These are phyloP conservation scores for Agrenia bidenticulata DNA, from an alignment of 2,888 invertebrate species.

Conservation along the genomic window DNA sequence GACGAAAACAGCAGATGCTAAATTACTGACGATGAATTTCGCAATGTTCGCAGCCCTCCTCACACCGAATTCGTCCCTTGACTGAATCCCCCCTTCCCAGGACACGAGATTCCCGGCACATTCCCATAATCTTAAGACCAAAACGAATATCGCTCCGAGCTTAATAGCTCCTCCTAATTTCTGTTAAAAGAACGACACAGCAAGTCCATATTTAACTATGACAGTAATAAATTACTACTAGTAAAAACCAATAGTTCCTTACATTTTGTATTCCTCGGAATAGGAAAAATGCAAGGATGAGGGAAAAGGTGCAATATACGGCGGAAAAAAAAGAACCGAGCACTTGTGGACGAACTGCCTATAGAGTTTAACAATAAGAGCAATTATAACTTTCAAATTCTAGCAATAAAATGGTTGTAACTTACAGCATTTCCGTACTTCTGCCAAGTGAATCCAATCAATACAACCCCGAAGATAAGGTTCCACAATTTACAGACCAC, in stretches of 20 bases:
- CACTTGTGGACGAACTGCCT: conserved; percentile 28
- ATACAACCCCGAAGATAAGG: conserved; percentile 23
- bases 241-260: background rate
- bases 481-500: conserved; percentile 28
- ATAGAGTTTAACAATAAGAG: no score
- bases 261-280: conserved; percentile 28
- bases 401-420: no score
- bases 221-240: no score
- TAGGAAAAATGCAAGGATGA: conserved; percentile 34
- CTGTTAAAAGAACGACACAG: no score
- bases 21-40: conserved; percentile 31
- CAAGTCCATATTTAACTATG: no score
- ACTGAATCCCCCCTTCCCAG: conserved; percentile 20
- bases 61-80: conserved; percentile 29
- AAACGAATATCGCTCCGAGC: conserved; percentile 31
- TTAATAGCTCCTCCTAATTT: conserved; percentile 32
- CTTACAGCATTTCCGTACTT: conserved; percentile 30
- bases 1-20: conserved; percentile 28
- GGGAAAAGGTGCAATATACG: conserved; percentile 32
- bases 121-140: conserved; percentile 26
- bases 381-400: no score
- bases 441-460: conserved; percentile 32
- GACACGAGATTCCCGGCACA: conserved; percentile 30
- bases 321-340: conserved; percentile 30
- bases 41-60: conserved; percentile 22